phyloP scores from a whole-genome alignment of 1,140 invertebrate genomes.

The Whitmania pigra region DNA sequence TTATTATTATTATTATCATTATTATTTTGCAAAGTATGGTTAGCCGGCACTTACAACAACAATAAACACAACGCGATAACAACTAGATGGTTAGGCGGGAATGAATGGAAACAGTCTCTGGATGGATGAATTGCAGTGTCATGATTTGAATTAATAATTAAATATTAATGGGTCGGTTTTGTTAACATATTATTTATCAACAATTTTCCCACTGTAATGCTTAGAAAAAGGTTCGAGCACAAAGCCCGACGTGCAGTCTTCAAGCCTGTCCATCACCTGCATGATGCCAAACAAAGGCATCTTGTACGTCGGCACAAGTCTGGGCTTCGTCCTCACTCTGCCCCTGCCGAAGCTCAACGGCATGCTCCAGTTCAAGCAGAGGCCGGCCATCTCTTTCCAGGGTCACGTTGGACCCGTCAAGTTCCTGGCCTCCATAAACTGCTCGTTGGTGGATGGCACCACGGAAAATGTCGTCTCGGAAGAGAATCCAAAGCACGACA shows the following conservation, averaged over 20 bases:
- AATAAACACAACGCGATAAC: no score
- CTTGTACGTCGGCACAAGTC: slow-evolving; percentile 89
- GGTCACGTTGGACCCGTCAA: slow-evolving; percentile 76
- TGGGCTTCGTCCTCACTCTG: slow-evolving; percentile 76
- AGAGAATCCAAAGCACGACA: not conserved
- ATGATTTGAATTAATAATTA: slow-evolving; percentile 21
- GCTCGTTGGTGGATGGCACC: not conserved
- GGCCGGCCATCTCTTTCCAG: slow-evolving; percentile 80
- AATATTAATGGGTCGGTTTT: not conserved
- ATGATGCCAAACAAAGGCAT: slow-evolving; percentile 64
- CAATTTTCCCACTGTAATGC: not conserved
- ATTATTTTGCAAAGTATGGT: no score
- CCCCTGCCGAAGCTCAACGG: slow-evolving; percentile 73
- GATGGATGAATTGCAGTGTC: not conserved
- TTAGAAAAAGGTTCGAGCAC: not conserved
- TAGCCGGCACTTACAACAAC: no score
- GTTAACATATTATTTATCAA: slow-evolving; percentile 24
- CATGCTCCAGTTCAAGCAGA: slow-evolving; percentile 76
- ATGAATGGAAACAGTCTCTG: not conserved
- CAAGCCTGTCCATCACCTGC: slow-evolving; percentile 57
- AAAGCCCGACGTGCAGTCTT: not conserved
- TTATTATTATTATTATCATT: no score
- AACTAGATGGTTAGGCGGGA: slow-evolving; percentile 33
- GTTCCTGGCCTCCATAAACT: slow-evolving; percentile 29
- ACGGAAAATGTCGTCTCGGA: not conserved